Evolutionary conservation across 2,888 invertebrate genomes (phyloP).

Genomic region (Kryphioiulus occultus): DNA sequence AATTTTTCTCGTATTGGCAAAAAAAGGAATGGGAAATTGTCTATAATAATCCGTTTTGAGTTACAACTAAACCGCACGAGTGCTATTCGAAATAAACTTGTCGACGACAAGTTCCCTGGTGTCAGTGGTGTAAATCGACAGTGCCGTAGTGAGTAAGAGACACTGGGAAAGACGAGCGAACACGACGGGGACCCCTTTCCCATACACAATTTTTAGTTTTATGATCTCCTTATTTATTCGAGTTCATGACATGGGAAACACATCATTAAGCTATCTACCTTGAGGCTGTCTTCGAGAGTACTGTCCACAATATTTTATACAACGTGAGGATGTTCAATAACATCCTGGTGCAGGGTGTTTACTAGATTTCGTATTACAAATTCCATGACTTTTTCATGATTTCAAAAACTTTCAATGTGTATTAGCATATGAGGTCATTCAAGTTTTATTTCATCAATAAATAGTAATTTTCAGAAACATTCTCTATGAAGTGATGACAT

Average conservation of each 20-base stretch:
- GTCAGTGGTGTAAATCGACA: neutral
- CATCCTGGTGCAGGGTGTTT: too few species aligned
- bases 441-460: too few species aligned
- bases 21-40: neutral
- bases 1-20: neutral
- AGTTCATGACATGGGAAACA: constrained; percentile 32
- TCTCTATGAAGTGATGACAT: too few species aligned
- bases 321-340: neutral
- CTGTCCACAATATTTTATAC: neutral
- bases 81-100: neutral
- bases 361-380: too few species aligned
- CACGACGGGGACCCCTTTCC: neutral
- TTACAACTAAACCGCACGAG: neutral
- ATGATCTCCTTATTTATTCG: constrained; percentile 11
- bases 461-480: too few species aligned
- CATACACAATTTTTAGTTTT: neutral
- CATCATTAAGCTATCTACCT: neutral
- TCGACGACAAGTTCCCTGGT: constrained; percentile 19
- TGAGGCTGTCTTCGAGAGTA: neutral
- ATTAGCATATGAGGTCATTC: too few species aligned
- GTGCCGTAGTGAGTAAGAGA: neutral
- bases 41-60: neutral
- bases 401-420: too few species aligned
- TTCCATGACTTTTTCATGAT: too few species aligned
- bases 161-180: neutral